Base-by-base conservation (phyloP, 2,888 invertebrate species). In the Eilema sororculum region DNA sequence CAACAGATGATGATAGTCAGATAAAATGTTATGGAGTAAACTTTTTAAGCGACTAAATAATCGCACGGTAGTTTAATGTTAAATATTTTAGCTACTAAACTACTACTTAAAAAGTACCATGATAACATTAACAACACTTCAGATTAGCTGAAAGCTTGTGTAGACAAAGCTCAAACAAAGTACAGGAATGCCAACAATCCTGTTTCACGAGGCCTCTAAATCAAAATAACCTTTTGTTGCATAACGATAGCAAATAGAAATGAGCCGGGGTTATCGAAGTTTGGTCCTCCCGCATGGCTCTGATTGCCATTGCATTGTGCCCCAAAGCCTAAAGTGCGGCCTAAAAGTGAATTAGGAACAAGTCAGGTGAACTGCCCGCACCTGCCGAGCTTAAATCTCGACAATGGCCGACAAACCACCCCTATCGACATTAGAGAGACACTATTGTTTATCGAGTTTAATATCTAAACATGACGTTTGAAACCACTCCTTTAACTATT, bases 281-380 rank as follows among this genome's bases (percentile, higher is more conserved):
- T 77, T 76, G 74, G 74, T 68, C 76, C 76, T 78, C 80, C 82
- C 83, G 81, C 80, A 84, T 82, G 74, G 78, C 72, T 72, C 73
- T 76, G 79, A 82, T 83, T 84, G 80, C 76, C 71, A 64, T 66
- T 72, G 75, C 78, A 82, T 82, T 84, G 84, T 79, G 71, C 66
- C 37, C 58, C 62, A 72, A 69, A 70, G 78, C 74, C 74, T 79
- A 71, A 79, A 83, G 82, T 76, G 76, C 78, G 74, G 81, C 86
- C 83, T 76, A 82, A 82, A 81, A 82, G 87, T 88, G 90, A 91
- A 91, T 90, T 89, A 90, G 89, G 84, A 84, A 73, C 85, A 87
- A 87, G 85, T 84, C 86, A 83, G 85, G 79, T 86, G 86, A 71
- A 77, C 80, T 71, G 71, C 73, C 76, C 62, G 82, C 83, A 83